A percentile compares a stretch with the other conserved stretches of the same genome.
These are phyloP conservation scores for Lanius ludovicianus DNA, from an alignment of 2,113 vertebrate genomes.

Conservation along the genomic window DNA sequence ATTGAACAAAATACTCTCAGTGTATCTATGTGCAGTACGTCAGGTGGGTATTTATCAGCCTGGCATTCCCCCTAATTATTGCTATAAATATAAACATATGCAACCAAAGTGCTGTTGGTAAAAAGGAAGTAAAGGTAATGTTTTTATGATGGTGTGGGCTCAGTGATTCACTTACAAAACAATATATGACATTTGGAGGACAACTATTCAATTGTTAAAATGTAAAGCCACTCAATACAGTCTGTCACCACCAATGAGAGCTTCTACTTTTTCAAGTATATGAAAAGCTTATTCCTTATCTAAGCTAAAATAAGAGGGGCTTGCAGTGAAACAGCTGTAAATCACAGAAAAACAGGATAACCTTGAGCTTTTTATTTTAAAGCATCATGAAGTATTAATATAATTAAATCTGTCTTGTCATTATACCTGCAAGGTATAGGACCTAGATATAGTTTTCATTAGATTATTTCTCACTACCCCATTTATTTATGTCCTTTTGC, in stretches of 20 bases:
- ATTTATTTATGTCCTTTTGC: background rate
- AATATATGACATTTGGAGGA: background rate
- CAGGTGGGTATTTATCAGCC: background rate
- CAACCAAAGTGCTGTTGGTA: background rate
- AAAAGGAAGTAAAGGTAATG: background rate
- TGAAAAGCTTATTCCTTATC: background rate
- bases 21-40: background rate
- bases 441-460: background rate
- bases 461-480: background rate
- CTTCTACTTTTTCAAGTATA: background rate
- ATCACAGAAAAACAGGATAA: background rate
- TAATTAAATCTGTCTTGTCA: background rate
- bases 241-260: background rate
- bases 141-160: fast-evolving
- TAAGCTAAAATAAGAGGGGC: background rate
- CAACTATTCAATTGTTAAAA: background rate
- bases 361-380: background rate
- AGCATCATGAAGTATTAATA: background rate
- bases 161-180: background rate
- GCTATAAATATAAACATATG: background rate
- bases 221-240: background rate
- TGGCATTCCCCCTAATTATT: background rate
- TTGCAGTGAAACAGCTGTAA: background rate
- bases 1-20: background rate
- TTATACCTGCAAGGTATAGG: background rate